Conservation (phyloP, 92 coral and sea anemone species). For the Metridium senile region DNA sequence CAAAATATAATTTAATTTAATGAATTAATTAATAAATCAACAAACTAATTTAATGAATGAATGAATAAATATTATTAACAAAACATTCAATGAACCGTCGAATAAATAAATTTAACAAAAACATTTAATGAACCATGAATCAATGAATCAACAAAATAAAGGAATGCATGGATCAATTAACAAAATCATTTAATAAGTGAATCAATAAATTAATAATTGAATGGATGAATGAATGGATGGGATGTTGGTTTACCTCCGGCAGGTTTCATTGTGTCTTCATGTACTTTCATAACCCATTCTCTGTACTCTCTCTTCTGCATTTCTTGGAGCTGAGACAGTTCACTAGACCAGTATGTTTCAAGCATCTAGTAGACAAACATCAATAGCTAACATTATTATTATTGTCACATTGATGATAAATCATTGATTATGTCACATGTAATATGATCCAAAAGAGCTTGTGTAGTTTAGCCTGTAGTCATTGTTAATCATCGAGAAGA, state of each 20-base stretch:
- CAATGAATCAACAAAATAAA: not conserved
- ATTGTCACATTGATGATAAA: no score
- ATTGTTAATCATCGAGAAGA: no score
- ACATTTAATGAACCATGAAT: not conserved
- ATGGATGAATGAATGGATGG: conserved; percentile 13
- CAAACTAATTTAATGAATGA: no score
- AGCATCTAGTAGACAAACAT: conserved; percentile 79
- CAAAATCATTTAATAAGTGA: not conserved
- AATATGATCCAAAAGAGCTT: no score
- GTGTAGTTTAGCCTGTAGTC: no score
- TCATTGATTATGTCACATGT: no score
- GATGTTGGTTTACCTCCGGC: conserved; percentile 2
- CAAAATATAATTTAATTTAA: no score
- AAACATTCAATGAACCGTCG: no score
- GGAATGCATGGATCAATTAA: not conserved
- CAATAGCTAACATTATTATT: no score
- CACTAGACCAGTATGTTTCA: conserved; percentile 97
- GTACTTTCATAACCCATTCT: conserved; percentile 97
- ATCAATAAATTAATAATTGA: not conserved
- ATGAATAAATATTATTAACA: no score
- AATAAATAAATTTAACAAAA: no score
- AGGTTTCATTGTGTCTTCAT: conserved; percentile 78
- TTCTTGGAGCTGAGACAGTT: conserved; percentile 93
- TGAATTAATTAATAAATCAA: no score
- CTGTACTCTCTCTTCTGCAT: conserved; percentile 91